Evolutionary conservation across 2,113 vertebrate species (phyloP).

Genomic region (Pipra filicauda): DNA sequence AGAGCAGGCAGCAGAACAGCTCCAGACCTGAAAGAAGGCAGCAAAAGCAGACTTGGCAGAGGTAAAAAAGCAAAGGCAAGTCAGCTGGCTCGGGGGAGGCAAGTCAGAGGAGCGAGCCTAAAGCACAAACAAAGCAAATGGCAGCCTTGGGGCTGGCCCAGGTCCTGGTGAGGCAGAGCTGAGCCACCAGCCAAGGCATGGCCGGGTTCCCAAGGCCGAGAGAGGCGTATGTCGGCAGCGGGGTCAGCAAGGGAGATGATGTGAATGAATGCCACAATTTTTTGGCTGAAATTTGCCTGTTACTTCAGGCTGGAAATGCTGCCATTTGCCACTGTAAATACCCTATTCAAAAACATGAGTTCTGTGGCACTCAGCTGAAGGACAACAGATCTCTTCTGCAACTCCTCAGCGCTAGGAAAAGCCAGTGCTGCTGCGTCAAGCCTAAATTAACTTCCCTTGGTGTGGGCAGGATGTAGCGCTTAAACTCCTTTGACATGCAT

Average conservation of each 20-base stretch:
- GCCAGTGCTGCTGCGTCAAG: not conserved
- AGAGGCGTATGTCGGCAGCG: accelerated
- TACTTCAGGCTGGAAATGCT: not conserved
- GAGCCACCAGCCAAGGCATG: not conserved
- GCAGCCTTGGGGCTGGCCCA: not conserved
- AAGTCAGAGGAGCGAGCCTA: not conserved
- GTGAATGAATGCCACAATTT: not conserved
- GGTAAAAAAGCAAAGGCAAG: not conserved
- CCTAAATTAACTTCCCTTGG: not conserved
- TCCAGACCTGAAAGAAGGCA: constrained; percentile 21
- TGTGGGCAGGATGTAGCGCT: not conserved
- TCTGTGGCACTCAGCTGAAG: not conserved
- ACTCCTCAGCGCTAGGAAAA: not conserved
- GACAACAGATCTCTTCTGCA: not conserved
- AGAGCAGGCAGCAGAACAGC: constrained; percentile 14
- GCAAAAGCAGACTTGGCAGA: constrained; percentile 29
- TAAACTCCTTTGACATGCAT: not conserved
- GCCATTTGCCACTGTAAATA: not conserved
- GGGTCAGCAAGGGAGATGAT: not conserved
- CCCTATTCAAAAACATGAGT: not conserved
- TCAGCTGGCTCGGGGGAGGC: not conserved
- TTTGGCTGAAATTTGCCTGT: not conserved
- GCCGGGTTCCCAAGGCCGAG: not conserved
- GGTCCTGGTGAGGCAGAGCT: not conserved
- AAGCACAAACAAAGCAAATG: not conserved